phyloP scores from a whole-genome alignment of 1,140 invertebrate genomes.

The Archivesica marissinica region DNA sequence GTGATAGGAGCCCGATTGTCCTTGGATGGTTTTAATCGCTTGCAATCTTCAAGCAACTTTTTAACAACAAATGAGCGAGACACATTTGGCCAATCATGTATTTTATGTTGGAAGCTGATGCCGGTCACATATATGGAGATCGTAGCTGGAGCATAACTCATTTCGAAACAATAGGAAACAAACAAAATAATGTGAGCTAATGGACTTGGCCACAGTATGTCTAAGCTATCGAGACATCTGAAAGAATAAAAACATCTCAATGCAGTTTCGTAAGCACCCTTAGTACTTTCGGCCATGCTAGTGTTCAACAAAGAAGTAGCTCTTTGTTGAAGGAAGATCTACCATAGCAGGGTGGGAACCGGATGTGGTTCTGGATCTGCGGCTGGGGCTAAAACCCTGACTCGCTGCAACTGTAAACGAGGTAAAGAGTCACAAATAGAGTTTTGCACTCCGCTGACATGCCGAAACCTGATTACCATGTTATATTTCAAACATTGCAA shows the following conservation, averaged over 20 bases:
- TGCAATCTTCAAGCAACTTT: constrained; percentile 8
- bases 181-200: neutral
- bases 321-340: neutral
- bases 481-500: constrained; percentile 2
- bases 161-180: neutral
- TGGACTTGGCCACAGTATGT: neutral
- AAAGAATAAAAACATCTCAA: neutral
- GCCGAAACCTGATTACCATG: neutral
- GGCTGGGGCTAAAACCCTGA: constrained; percentile 11
- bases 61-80: neutral
- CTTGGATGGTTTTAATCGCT: neutral
- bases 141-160: neutral
- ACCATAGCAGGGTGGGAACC: neutral
- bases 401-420: neutral
- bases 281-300: neutral
- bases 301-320: neutral
- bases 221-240: too few relatives aligned
- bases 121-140: neutral
- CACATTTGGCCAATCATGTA: neutral
- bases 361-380: neutral
- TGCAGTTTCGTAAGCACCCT: neutral
- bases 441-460: constrained; percentile 1
- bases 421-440: constrained; percentile 13
- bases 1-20: neutral
- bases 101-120: neutral